Evolutionary conservation across 2,797 vertebrate species (phyloP), one percentile per base, ranked within the genome.

Genomic region (Microctenopoma lineatum): DNA sequence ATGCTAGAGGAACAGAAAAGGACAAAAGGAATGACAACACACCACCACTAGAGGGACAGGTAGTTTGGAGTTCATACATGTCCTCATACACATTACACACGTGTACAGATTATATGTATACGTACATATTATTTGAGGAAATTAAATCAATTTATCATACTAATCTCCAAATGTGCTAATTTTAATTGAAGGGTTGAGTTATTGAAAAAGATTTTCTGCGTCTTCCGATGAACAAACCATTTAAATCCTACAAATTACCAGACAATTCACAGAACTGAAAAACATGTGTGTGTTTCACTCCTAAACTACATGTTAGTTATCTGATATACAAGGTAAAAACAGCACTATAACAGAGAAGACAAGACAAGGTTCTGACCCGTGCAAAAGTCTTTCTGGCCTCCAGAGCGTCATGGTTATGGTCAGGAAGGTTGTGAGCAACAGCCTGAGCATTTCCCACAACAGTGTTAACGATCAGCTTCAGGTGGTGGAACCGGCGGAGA

Each of bases 401-500:
- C 77, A 96, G 95, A 10, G 91, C 92, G 44, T 94, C 95, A 60
- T 97, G 96, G 67, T 90, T 92, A 72, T 96, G 93, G 53, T 95
- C 84, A 0, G 91, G 94, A 83, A 95, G 96, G 84, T 92, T 92
- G 50, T 89, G 85, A 71, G 94, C 89, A 38, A 95, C 87, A 50
- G 81, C 87, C 73, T 86, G 93, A 68, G 95, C 94, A 42, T 85
- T 95, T 45, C 98, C 96, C 77, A 96, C 77, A 8, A 92, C 85
- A 77, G 93, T 91, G n/a, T 66, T 86, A 59, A 99, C 87, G 51
- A 83, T 51, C 7, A 92, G 92, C 87, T 94, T 97, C 73, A 95
- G 86, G 53, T 87, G 94, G 68, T 96, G 94, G 84, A 97, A 96
- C 39, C 95, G 95, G 62, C 92, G 95, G 66, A 97, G 94, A 59